Base-by-base conservation (phyloP, 2,113 vertebrate species). In the Phrynosoma platyrhinos region DNA sequence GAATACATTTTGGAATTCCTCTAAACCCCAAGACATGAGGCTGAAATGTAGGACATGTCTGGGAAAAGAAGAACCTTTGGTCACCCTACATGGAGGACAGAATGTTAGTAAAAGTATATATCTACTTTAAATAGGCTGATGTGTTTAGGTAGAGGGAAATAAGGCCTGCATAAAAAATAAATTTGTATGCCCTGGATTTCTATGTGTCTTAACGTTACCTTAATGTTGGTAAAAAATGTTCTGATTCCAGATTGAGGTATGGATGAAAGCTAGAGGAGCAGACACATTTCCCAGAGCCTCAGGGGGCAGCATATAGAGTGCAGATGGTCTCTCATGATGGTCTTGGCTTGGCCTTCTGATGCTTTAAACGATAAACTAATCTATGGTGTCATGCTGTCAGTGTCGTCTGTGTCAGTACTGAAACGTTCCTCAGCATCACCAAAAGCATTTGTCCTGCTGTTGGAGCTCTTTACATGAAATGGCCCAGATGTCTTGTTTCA, bases 311-410 rank as follows among this genome's bases (percentile, higher is more conserved):
- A 84, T 75, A 18, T 72, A 83, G 78, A 2, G 27, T 88, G 68
- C 72, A 84, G 88, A 66, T 0, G 1, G 76, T 55, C 83, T 88
- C 83, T 23, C 55, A 76, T 74, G 88, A 76, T 78, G 87, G 77
- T 79, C 79, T 84, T 78, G 90, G 74, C 83, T 76, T 87, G 79
- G 55, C 13, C 88, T 87, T 83, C 80, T 89, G 86, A 83, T 74
- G 27, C 71, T 93, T 76, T 90, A 92, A 90, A 80, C 91, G 42
- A 64, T 83, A 25, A 87, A 88, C 91, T 92, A 92, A 95, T 94
- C 78, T 82, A 18, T 64, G 88, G 25, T 94, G 91, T 92, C 94
- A 91, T 90, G 62, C 86, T 92, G 94, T 94, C 94, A 94, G 52
- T 86, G 85, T 92, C 72, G 42, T 84, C 87, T 84, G 0, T 89